Evolutionary conservation across 2,113 vertebrate species (phyloP), one percentile per base, ranked within the genome.

Genomic region (Axis porcinus): DNA sequence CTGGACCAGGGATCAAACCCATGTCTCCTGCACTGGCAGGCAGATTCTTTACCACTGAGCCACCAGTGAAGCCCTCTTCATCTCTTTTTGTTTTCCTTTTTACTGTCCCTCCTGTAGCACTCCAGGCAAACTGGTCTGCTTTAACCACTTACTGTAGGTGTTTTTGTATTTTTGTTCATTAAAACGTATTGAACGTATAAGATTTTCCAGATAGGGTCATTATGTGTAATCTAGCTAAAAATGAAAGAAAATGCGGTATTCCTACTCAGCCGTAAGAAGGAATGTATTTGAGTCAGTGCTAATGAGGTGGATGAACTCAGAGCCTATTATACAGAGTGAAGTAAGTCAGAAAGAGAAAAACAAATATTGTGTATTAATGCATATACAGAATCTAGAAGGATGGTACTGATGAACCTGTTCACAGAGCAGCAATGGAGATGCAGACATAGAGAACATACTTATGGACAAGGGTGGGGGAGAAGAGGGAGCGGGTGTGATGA

Each of bases 81-180:
- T 1, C 11, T 3, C 2, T 7, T 86, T 55, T 40, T 27, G 0
- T 33, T 57, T 12, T 40, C 2, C 16, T 28, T 3, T n/a, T 7
- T 6, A 36, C 4, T 27, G 6, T 23, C 1, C 23, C 30, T 67
- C 2, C 1, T 62, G 2, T 28, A 19, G 2, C 11, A 55, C 1
- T 1, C 17, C 5, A 78, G 33, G 45, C 4, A 43, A 33, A 6
- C 4, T 91, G 4, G 13, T 47, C 13, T 60, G 36, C 6, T 23
- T 58, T 55, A 40, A 43, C 60, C 58, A 81, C 7, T 62, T 45
- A 60, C 7, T 58, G 2, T 27, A 54, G 3, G 10, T 86, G 27
- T 60, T 50, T 94, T 74, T 62, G 10, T 12, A 62, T 11, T 89
- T 70, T 92, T 58, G 23, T 83, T 84, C 23, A 30, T 94, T 43